A percentile compares a stretch with the other conserved stretches of the same genome.
These are phyloP conservation scores for Eupithecia subfuscata DNA, from an alignment of 2,888 invertebrate genomes.

Conservation along the genomic window DNA sequence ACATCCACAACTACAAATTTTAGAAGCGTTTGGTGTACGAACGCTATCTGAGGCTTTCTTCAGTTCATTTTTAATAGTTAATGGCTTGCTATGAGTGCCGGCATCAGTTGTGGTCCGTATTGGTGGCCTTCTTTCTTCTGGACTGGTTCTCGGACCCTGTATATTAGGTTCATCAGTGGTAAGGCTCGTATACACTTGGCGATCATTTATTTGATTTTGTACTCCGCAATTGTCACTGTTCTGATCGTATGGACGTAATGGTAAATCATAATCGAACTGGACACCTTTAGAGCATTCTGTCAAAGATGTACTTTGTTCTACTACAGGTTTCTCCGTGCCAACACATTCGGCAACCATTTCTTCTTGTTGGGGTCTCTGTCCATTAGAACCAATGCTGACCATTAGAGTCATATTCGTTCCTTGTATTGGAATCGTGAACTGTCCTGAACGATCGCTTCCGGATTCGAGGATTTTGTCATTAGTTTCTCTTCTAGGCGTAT, in stretches of 20 bases:
- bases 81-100: not conserved
- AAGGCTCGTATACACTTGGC: conserved; percentile 39
- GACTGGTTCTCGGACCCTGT: conserved; percentile 51
- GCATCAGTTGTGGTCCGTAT: conserved; percentile 63
- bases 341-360: conserved; percentile 46
- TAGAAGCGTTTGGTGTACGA: not conserved
- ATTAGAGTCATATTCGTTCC: conserved; percentile 77
- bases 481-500: conserved; percentile 21
- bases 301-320: conserved; percentile 61
- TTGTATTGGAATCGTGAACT: conserved; percentile 70
- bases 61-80: not conserved
- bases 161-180: conserved; percentile 29
- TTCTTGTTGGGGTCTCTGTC: conserved; percentile 32
- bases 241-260: conserved; percentile 28
- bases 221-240: conserved; percentile 30
- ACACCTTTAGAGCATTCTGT: conserved; percentile 64
- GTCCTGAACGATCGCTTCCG: conserved; percentile 47
- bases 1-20: conserved; percentile 27
- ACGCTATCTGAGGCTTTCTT: not conserved
- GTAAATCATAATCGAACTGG: conserved; percentile 49
- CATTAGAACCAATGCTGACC: conserved; percentile 57
- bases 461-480: conserved; percentile 11
- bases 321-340: conserved; percentile 52
- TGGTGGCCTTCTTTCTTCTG: conserved; percentile 54
- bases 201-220: conserved; percentile 15